Evolutionary conservation across 2,113 vertebrate genomes (phyloP).

Genomic region (Hemichromis elongatus): DNA sequence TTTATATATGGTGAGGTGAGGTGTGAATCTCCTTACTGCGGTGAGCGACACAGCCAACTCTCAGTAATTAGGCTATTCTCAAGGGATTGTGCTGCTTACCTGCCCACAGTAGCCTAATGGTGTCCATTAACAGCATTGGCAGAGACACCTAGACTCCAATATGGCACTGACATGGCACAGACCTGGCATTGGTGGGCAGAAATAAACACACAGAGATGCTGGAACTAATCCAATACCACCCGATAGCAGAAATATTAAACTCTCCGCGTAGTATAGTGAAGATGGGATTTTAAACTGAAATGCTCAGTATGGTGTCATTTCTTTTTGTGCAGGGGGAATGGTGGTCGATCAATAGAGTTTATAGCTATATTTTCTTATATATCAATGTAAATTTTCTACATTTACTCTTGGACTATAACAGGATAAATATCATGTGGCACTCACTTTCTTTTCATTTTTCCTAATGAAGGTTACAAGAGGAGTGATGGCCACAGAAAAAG

Average conservation of each 20-base stretch:
- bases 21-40: slow-evolving; percentile 1
- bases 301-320: background rate
- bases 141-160: slow-evolving; percentile 24
- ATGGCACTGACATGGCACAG: slow-evolving; percentile 9
- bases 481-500: background rate
- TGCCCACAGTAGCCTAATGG: slow-evolving; percentile 34
- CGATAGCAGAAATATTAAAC: slow-evolving; percentile 21
- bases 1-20: slow-evolving; percentile 16
- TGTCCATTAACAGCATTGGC: slow-evolving; percentile 45
- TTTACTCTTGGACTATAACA: background rate
- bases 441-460: background rate
- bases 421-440: background rate
- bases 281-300: background rate
- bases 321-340: background rate
- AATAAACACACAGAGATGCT: background rate
- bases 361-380: slow-evolving; percentile 4
- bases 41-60: background rate
- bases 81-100: slow-evolving; percentile 20
- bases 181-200: background rate
- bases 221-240: slow-evolving; percentile 10
- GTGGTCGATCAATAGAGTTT: slow-evolving; percentile 27
- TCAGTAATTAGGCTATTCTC: slow-evolving; percentile 24
- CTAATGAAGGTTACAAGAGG: background rate
- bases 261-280: background rate
- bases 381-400: slow-evolving; percentile 22